Base-by-base conservation (phyloP, 2,797 vertebrate genomes). In the Pangasius larnaudii region DNA sequence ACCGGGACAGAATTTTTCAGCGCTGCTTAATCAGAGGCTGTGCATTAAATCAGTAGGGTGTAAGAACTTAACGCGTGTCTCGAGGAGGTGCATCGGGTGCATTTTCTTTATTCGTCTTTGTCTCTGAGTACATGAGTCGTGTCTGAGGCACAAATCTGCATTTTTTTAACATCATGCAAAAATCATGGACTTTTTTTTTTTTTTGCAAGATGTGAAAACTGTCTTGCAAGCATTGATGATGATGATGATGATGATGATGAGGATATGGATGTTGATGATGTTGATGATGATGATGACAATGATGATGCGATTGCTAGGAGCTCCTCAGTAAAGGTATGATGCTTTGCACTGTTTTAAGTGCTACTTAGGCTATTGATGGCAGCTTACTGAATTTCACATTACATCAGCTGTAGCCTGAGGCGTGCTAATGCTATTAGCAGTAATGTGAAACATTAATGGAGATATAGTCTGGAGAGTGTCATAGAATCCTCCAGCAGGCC, bases 1-100 rank as follows among this genome's bases (percentile, higher is more conserved):
- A 79, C 75, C 88, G 88, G 93, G 93, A 93, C 91, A 85, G 90
- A 92, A 91, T 93, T 93, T 90, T 84, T 88, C 91, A 87, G 90
- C 51, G 51, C 56, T 81, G 79, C 79, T 46, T 61, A 27, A 81
- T 39, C 22, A 59, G 33, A 80, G 19, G 18, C n/a, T 49, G n/a
- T 82, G 49, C 65, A 27, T 39, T 14, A 39, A 72, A 72, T 14
- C 67, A 85, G 33, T 19, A n/a, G 53, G 51, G 42, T 67, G 81
- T 22, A 84, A 4, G 51, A 51, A 67, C 42, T 84, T 51, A 6
- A 33, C 8, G 79, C 79, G n/a, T 22, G 33, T 22, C 53, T 58
- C 0, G 6, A 82, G 59, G 10, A 72, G 51, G 16, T 42, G 49
- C 84, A 27, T 5, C 7, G 51, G 16, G 58, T 3, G 10, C 58